Conservation (phyloP, 1,140 invertebrate genomes). For the Neoseiulus cucumeris region DNA sequence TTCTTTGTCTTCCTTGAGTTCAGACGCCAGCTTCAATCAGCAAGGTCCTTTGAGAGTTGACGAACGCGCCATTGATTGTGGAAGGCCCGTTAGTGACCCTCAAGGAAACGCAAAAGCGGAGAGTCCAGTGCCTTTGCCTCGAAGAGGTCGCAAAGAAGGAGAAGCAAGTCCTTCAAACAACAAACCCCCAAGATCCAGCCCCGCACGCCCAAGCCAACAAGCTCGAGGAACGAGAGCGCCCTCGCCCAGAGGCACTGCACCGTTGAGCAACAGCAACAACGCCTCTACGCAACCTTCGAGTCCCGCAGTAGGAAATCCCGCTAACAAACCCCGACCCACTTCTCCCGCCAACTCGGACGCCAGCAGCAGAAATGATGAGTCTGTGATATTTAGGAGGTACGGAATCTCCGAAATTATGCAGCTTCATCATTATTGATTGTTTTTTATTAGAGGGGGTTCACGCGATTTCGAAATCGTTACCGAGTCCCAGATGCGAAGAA, state of each 20-base stretch:
- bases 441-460: no score
- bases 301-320: no score
- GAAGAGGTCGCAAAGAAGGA: not conserved
- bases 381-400: conserved; percentile 12
- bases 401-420: not conserved
- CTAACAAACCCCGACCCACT: not conserved
- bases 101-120: not conserved
- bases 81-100: not conserved
- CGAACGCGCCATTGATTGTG: not conserved
- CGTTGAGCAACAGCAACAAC: no score
- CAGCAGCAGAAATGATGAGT: conserved; percentile 9
- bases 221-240: no score
- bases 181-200: no score
- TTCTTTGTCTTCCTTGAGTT: not conserved
- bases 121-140: conserved; percentile 3
- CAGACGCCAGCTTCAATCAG: not conserved
- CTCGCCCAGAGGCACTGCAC: no score
- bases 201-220: no score
- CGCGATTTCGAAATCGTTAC: no score
- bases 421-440: no score
- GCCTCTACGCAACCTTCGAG: no score
- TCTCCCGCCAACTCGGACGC: not conserved
- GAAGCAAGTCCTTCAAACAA: not conserved
- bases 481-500: no score
- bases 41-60: not conserved